Base-by-base conservation (phyloP, 2,113 vertebrate species). In the Tachysurus fulvidraco region DNA sequence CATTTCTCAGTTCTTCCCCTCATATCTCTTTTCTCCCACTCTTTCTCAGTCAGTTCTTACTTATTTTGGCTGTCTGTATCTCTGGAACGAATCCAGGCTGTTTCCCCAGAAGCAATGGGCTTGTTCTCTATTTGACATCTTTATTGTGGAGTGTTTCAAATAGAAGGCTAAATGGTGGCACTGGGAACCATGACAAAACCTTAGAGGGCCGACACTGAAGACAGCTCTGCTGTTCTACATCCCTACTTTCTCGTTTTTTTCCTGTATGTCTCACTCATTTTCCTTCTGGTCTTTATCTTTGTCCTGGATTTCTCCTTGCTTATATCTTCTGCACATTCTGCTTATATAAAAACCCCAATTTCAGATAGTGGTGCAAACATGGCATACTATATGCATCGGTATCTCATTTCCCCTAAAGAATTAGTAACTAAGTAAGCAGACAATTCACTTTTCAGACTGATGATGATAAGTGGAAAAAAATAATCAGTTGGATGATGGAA, bases 131-230 rank as follows among this genome's bases (percentile, higher is more conserved):
- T 93, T 95, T 95, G 94, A 94, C 93, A 93, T 93, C 94, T 95
- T 96, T 95, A 95, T 94, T 93, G 93, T 93, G 93, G 91, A 94
- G 93, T 94, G 94, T 94, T 94, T 95, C 90, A 94, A 93, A 94
- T 94, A 93, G 91, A 93, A 94, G 91, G 89, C 86, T 92, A 94
- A 95, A 94, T 93, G 87, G 93, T 89, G 93, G 91, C 88, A 73
- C 81, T 80, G 94, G 91, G 94, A 92, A 91, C 91, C 91, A 71
- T 89, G 89, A 90, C 90, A 89, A 79, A 88, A 80, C 85, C 73
- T 54, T 54, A 19, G 80, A 88, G 91, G 86, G 74, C 83, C 85
- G 74, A 74, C 88, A 84, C 60, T 79, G 36, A 57, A 74, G 69
- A 83, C 65, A 81, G 87, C 87, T 90, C 74, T 83, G 69, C 85